These are phyloP conservation scores for Harpegnathos saltator DNA, from an alignment of 1,140 invertebrate species.

Conservation along the genomic window DNA sequence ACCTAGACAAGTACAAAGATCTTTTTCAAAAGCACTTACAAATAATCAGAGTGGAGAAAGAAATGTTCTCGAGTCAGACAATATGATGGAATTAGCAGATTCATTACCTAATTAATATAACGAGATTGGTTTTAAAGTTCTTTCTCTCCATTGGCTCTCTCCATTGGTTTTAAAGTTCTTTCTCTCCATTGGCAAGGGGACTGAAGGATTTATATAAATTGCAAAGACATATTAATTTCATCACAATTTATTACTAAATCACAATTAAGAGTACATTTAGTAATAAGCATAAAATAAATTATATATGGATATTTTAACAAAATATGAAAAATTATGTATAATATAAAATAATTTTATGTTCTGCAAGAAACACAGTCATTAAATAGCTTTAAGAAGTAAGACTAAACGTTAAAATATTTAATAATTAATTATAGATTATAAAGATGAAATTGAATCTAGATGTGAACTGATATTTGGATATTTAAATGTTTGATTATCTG, in stretches of 20 bases:
- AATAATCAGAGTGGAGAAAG: slow-evolving; percentile 71
- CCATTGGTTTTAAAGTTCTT: slow-evolving; percentile 9
- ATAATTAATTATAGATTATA: no score
- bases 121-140: slow-evolving; percentile 1
- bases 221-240: slow-evolving; percentile 25
- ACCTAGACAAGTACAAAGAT: slow-evolving; percentile 81
- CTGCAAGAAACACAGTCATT: no score
- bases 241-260: slow-evolving; percentile 33
- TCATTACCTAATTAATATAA: slow-evolving; percentile 71
- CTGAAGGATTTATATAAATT: slow-evolving; percentile 12
- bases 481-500: no score
- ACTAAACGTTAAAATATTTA: no score
- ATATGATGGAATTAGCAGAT: slow-evolving; percentile 80
- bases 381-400: no score
- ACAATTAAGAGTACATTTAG: background rate
- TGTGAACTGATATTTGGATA: background rate
- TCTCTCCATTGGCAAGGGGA: no score
- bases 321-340: no score
- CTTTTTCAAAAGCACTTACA: slow-evolving; percentile 76
- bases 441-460: no score
- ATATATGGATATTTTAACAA: no score
- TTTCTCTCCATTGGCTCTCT: no score
- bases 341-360: no score
- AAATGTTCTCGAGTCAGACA: slow-evolving; percentile 77
- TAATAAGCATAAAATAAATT: no score